Conservation (phyloP, 1,140 invertebrate genomes). For the Maniola jurtina region DNA sequence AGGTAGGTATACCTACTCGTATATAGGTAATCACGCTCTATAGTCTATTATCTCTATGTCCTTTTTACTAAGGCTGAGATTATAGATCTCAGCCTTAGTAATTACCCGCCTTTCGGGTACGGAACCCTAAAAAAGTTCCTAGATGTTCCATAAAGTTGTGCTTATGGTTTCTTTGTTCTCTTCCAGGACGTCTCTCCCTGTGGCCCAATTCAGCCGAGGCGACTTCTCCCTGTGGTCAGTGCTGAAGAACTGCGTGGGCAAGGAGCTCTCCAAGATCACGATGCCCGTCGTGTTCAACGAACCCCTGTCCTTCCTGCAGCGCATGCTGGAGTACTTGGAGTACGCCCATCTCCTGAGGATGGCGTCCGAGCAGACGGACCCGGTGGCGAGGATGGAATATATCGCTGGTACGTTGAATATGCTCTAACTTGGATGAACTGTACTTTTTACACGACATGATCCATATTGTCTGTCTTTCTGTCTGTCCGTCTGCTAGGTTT, state of each 20-base stretch:
- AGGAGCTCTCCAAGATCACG: slow-evolving; percentile 97
- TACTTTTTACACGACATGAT: too few species aligned
- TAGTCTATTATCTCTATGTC: too few species aligned
- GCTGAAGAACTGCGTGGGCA: slow-evolving; percentile 95
- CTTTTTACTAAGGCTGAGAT: too few species aligned
- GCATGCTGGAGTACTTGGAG: slow-evolving; percentile 97
- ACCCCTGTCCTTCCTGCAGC: slow-evolving; percentile 96
- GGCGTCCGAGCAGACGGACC: slow-evolving; percentile 87
- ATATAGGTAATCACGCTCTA: too few species aligned
- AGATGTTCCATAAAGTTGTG: background rate
- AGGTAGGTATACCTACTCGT: too few species aligned
- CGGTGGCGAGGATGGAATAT: slow-evolving; percentile 87
- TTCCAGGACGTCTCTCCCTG: slow-evolving; percentile 88
- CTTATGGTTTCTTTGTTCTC: background rate
- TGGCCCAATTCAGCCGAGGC: slow-evolving; percentile 90
- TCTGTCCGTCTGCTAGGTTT: too few species aligned
- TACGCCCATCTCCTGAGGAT: slow-evolving; percentile 91
- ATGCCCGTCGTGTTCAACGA: slow-evolving; percentile 99
- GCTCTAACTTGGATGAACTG: background rate
- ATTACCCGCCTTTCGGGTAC: too few species aligned
- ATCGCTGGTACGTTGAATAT: background rate
- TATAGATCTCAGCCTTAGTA: too few species aligned
- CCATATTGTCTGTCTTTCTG: too few species aligned
- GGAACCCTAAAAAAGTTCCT: background rate
- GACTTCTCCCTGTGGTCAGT: slow-evolving; percentile 97